Conservation (phyloP, 2,888 invertebrate genomes). For the Plagodis pulveraria region DNA sequence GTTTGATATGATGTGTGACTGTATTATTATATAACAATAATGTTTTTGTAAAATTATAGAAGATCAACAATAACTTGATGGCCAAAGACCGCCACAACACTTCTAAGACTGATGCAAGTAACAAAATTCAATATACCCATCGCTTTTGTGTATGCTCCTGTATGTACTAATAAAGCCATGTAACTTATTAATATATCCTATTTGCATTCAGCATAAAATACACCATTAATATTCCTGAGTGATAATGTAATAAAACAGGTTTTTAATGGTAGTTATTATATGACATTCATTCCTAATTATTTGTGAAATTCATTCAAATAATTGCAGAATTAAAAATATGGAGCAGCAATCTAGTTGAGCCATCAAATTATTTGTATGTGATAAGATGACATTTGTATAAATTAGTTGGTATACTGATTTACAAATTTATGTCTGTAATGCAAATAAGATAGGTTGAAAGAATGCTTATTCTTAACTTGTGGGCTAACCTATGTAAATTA, state of each 20-base stretch:
- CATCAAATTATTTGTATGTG: no score
- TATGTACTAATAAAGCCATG: constrained; percentile 19
- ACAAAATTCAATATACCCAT: constrained; percentile 65
- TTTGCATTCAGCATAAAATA: neutral
- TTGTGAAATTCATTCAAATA: no score
- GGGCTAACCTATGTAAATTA: neutral
- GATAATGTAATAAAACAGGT: no score
- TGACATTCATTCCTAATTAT: no score
- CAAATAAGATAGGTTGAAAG: neutral
- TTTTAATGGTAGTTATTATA: no score
- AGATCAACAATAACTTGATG: constrained; percentile 79
- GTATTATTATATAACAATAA: constrained; percentile 26
- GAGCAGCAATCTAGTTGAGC: no score
- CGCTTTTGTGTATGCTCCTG: constrained; percentile 69
- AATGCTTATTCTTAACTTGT: neutral
- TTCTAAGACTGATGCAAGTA: constrained; percentile 83
- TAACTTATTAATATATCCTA: neutral
- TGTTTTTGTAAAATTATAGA: constrained; percentile 74
- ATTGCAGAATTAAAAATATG: no score
- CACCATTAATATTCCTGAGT: neutral
- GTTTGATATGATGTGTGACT: constrained; percentile 11
- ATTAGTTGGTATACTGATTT: no score
- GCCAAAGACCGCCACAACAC: constrained; percentile 66
- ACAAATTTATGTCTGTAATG: neutral
- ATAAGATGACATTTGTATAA: no score